Percentiles rank a stretch among this genome's conserved stretches.
Evolutionary conservation across 2,888 invertebrate species (phyloP).

Genomic region (Caenorhabditis wallacei): DNA sequence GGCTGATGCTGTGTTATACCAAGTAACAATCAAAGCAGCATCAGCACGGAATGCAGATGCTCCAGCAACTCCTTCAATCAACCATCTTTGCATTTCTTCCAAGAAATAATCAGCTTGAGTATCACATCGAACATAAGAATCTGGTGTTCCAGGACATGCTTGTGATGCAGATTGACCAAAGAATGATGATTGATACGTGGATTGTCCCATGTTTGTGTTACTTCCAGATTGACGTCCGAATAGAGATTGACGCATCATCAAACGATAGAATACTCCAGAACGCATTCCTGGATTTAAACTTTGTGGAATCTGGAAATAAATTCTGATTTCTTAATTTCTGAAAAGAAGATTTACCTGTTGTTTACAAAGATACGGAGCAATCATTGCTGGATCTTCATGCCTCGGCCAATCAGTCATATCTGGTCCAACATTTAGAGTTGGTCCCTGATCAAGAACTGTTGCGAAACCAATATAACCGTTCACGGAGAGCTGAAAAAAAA

Average conservation of each 20-base stretch:
- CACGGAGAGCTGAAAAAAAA: conserved; percentile 78
- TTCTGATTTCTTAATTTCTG: neutral
- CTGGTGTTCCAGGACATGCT: conserved; percentile 80
- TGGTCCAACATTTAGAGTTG: conserved; percentile 83
- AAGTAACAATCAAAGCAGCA: conserved; percentile 93
- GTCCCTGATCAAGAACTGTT: conserved; percentile 82
- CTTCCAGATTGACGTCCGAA: conserved; percentile 79
- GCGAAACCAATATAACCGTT: conserved; percentile 83
- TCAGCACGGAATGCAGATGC: conserved; percentile 93
- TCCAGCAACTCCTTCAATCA: conserved; percentile 89
- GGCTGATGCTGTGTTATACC: conserved; percentile 86
- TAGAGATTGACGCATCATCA: conserved; percentile 80
- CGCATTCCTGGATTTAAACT: conserved; percentile 77
- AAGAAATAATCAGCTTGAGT: conserved; percentile 79
- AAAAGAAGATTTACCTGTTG: conserved; percentile 79
- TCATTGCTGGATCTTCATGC: conserved; percentile 83
- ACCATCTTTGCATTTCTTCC: conserved; percentile 80
- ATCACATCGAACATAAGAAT: conserved; percentile 81
- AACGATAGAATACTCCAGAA: conserved; percentile 81
- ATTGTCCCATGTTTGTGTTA: conserved; percentile 76
- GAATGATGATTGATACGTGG: conserved; percentile 76
- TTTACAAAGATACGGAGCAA: conserved; percentile 83
- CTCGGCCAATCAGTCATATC: conserved; percentile 82
- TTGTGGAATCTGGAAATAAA: conserved; percentile 76
- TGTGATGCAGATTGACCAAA: conserved; percentile 73